Percentiles rank a stretch among this genome's conserved stretches.
Evolutionary conservation across 2,113 vertebrate genomes (phyloP).

Genomic region (Eulemur rufifrons): DNA sequence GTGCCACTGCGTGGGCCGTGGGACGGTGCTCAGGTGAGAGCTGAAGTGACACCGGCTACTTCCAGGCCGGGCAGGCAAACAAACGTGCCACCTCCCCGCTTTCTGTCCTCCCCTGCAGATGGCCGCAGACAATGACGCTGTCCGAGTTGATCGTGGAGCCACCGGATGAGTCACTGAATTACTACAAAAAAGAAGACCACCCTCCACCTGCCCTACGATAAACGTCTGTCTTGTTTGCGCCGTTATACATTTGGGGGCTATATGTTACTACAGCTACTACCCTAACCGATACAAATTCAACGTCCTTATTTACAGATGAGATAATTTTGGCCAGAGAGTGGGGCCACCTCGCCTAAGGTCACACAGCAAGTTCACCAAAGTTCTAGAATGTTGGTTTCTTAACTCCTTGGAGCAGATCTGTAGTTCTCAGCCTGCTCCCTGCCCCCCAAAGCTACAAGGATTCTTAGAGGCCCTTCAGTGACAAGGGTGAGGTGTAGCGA

Average conservation of each 20-base stretch:
- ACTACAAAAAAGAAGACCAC: fast-evolving
- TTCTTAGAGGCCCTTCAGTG: neutral
- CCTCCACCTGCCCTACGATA: neutral
- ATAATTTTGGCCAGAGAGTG: neutral
- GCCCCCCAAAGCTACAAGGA: neutral
- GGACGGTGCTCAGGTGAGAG: neutral
- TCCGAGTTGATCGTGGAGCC: neutral
- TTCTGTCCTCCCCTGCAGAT: neutral
- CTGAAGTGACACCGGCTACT: no score
- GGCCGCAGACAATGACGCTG: no score
- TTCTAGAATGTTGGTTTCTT: neutral
- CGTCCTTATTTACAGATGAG: neutral
- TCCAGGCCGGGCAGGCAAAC: neutral
- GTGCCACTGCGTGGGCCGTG: neutral
- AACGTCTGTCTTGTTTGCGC: neutral
- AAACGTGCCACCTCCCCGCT: neutral
- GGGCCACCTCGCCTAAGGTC: neutral
- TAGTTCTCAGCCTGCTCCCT: neutral
- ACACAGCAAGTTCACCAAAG: neutral
- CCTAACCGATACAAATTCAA: neutral
- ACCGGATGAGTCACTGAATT: neutral
- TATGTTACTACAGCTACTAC: neutral
- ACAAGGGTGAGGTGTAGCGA: neutral
- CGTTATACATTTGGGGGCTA: neutral
- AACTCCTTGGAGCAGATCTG: neutral